Evolutionary conservation across 2,797 vertebrate species (phyloP), one percentile per base, ranked within the genome.

Genomic region (Chromis chromis): DNA sequence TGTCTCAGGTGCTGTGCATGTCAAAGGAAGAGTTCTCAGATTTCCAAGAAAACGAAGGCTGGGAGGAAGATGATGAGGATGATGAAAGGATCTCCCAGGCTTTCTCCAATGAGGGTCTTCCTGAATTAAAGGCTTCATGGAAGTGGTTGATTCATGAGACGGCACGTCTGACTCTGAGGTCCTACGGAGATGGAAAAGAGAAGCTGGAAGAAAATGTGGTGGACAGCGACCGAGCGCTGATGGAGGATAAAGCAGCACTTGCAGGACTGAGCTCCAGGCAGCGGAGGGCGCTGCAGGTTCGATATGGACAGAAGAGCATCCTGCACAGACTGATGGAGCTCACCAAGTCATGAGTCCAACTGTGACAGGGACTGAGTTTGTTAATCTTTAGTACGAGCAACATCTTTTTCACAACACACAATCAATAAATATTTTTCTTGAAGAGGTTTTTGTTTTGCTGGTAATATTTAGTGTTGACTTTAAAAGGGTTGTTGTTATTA

Each of bases 231-330:
- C 89, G 89, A 56, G 85, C 57, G 1, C 50, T 96, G 76, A 85
- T 97, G 0, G 84, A 83, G 13, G 86, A 96, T 31, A 36, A 86
- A 22, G 92, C 75, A 3, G 86, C 63, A 1, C 86, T 94, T 0
- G 63, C 66, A 14, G 79, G 81, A 44, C 94, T 97, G 70, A 93
- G 86, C 74, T 81, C 68, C 59, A 91, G 97, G 72, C 95, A 97
- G 84, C 93, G 91, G 79, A 94, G 94, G 8, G 96, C 97, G 0
- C 87, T 99, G 80, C 95, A 98, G 0, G 97, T 98, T 24, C 95
- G 96, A 46, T 95, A 95, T 0, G 97, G 97, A 2, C 97, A 99
- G 92, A 99, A 97, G 73, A 93, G 69, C 85, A 97, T 99, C 86
- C 76, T 99, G 77, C 79, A 93, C 39, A 93, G 85, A 60, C 70